phyloP scores from a whole-genome alignment of 2,888 invertebrate genomes.

The Limulus polyphemus region DNA sequence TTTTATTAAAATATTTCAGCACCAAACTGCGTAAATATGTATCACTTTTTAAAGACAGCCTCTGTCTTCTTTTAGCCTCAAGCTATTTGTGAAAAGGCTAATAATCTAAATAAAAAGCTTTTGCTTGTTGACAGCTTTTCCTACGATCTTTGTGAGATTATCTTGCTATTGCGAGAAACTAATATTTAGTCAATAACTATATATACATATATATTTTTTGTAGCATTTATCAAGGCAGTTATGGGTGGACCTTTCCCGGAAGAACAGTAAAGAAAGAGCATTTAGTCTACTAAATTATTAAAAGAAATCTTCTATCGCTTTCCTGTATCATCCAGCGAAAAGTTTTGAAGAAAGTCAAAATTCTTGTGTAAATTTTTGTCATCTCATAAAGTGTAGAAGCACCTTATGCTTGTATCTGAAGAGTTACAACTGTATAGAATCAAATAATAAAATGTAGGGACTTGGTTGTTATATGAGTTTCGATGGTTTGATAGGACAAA shows the following conservation, averaged over 20 bases:
- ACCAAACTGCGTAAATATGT: background rate
- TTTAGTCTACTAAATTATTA: no score
- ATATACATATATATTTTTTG: constrained; percentile 29
- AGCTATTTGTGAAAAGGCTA: background rate
- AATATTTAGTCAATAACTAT: background rate
- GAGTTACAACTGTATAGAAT: no score
- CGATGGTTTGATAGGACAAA: no score
- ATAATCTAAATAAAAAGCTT: background rate
- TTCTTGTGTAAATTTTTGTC: no score
- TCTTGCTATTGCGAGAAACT: background rate
- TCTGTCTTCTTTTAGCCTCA: no score
- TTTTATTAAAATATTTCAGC: background rate
- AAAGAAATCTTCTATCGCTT: no score
- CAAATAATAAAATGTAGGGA: no score
- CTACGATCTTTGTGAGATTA: background rate
- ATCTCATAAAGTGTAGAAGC: no score
- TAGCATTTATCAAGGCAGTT: constrained; percentile 80
- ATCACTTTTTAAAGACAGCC: background rate
- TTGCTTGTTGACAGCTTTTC: background rate
- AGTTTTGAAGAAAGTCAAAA: no score
- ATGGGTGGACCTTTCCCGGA: constrained; percentile 40
- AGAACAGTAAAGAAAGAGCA: constrained; percentile 21
- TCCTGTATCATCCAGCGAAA: no score
- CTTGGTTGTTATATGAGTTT: no score
- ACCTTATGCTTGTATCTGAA: no score